Conservation (phyloP, 2,888 invertebrate genomes). For the Nymphalis polychloros region DNA sequence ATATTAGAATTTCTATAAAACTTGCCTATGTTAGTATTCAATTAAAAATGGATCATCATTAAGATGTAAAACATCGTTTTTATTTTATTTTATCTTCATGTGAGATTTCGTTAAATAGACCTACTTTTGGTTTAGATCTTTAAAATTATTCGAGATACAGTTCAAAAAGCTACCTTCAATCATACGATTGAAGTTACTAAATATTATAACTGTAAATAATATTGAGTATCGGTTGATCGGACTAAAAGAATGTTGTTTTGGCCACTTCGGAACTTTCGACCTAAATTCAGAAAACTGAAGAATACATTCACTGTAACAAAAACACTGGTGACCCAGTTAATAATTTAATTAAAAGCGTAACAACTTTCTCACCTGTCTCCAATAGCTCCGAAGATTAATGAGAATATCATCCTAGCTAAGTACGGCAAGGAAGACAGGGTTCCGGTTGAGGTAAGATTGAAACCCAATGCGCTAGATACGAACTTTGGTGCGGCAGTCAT, state of each 20-base stretch:
- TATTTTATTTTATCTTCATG: too few relatives aligned
- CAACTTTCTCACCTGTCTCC: constrained; percentile 79
- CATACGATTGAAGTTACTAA: too few relatives aligned
- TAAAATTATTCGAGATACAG: neutral
- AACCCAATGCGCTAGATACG: constrained; percentile 87
- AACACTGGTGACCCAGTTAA: constrained; percentile 21
- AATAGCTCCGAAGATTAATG: constrained; percentile 86
- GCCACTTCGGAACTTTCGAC: constrained; percentile 14
- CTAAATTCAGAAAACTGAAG: constrained; percentile 5
- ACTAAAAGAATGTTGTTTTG: constrained; percentile 14
- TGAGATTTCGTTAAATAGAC: too few relatives aligned
- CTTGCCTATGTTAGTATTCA: too few relatives aligned
- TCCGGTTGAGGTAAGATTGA: constrained; percentile 86
- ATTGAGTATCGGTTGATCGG: too few relatives aligned
- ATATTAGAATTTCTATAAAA: too few relatives aligned
- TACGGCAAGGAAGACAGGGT: constrained; percentile 86
- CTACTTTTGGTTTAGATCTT: too few relatives aligned
- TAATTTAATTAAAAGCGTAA: neutral
- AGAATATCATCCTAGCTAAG: constrained; percentile 85
- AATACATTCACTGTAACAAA: constrained; percentile 8
- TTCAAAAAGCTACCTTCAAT: too few relatives aligned
- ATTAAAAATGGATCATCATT: too few relatives aligned
- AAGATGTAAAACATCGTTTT: too few relatives aligned
- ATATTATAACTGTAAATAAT: too few relatives aligned
- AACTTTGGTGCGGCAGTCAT: constrained; percentile 89